These are phyloP conservation scores for Spatula versicolor DNA, from an alignment of 2,797 vertebrate genomes.

Conservation along the genomic window DNA sequence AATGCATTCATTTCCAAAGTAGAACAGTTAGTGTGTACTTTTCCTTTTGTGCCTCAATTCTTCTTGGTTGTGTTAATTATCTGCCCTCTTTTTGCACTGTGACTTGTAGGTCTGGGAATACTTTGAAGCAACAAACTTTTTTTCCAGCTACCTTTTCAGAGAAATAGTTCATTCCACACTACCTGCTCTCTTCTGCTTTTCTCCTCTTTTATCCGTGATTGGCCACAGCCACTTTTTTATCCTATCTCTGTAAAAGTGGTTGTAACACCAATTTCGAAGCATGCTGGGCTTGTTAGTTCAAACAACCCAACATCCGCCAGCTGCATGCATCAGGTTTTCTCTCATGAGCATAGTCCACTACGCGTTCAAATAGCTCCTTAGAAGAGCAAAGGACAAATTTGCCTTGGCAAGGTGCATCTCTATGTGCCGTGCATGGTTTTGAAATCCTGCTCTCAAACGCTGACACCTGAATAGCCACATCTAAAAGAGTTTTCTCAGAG, in stretches of 20 bases:
- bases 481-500: slow-evolving; percentile 30
- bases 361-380: slow-evolving; percentile 57
- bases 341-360: slow-evolving; percentile 87
- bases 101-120: slow-evolving; percentile 87
- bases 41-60: slow-evolving; percentile 87
- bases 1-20: slow-evolving; percentile 98
- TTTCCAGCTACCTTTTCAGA: slow-evolving; percentile 84
- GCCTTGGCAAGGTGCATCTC: slow-evolving; percentile 18
- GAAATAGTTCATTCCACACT: slow-evolving; percentile 85
- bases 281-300: slow-evolving; percentile 84
- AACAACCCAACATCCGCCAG: slow-evolving; percentile 91
- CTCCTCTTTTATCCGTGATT: slow-evolving; percentile 85
- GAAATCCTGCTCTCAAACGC: slow-evolving; percentile 47
- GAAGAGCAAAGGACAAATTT: slow-evolving; percentile 47
- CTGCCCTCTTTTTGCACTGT: slow-evolving; percentile 82
- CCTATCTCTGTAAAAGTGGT: slow-evolving; percentile 82
- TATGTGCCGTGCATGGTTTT: not conserved
- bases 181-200: slow-evolving; percentile 84
- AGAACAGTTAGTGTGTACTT: slow-evolving; percentile 86
- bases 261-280: slow-evolving; percentile 86
- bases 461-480: slow-evolving; percentile 31
- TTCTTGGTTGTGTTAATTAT: slow-evolving; percentile 84
- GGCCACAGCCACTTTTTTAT: slow-evolving; percentile 86
- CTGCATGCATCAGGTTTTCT: slow-evolving; percentile 90
- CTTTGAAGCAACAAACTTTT: slow-evolving; percentile 88